Evolutionary conservation across 1,140 invertebrate genomes (phyloP).

Genomic region (Camponotus floridanus): DNA sequence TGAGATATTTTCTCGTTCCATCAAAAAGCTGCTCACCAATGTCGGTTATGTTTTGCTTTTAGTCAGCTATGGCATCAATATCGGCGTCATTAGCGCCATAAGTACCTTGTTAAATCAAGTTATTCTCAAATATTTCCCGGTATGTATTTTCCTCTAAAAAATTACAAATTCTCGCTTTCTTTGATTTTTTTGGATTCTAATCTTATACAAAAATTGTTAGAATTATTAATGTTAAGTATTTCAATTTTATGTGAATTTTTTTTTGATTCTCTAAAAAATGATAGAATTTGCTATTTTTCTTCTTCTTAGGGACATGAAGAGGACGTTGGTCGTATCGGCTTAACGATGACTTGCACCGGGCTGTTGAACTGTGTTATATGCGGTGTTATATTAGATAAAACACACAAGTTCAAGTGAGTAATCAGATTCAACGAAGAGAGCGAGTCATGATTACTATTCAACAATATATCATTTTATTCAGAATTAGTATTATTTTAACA

Average conservation of each 20-base stretch:
- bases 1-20: constrained; percentile 90
- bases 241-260: not conserved
- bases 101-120: constrained; percentile 96
- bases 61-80: constrained; percentile 96
- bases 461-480: too few relatives aligned
- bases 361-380: constrained; percentile 96
- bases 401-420: constrained; percentile 93
- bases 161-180: not conserved
- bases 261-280: not conserved
- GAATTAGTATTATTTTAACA: not conserved
- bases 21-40: constrained; percentile 92
- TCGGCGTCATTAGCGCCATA: constrained; percentile 97
- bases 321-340: constrained; percentile 94
- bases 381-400: constrained; percentile 95
- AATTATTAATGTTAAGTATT: not conserved
- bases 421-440: not conserved
- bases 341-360: constrained; percentile 95
- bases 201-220: not conserved
- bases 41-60: constrained; percentile 93
- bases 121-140: constrained; percentile 92
- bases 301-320: constrained; percentile 88
- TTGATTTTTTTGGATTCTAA: constrained; percentile 4
- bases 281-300: not conserved
- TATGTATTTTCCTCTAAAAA: constrained; percentile 84
- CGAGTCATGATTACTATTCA: not conserved